phyloP scores from a whole-genome alignment of 2,888 invertebrate species.

The Pseudococcus viburni region DNA sequence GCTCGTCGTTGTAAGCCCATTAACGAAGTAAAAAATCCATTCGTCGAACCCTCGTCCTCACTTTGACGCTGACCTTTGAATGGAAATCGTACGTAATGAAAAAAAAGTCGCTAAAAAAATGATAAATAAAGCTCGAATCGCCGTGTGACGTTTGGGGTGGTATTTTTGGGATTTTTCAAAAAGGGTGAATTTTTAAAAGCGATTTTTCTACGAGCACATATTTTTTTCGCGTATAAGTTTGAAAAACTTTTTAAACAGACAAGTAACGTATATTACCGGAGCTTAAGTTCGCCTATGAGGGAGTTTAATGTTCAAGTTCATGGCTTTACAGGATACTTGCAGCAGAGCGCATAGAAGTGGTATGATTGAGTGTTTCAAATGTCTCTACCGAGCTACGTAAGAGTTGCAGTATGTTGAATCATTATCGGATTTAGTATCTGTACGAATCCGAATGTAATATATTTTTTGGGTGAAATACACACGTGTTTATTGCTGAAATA shows the following conservation, averaged over 20 bases:
- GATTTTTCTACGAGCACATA: constrained; percentile 10
- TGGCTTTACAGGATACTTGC: background rate
- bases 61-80: constrained; percentile 35
- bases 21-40: background rate
- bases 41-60: background rate
- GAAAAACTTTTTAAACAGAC: background rate
- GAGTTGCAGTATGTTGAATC: constrained; percentile 1
- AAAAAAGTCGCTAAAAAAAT: background rate
- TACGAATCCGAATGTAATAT: background rate
- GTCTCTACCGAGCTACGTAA: background rate
- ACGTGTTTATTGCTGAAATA: background rate
- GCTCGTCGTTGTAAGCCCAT: background rate
- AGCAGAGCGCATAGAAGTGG: background rate
- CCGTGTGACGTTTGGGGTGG: constrained; percentile 39
- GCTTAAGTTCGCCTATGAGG: background rate
- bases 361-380: constrained; percentile 19
- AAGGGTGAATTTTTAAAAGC: constrained; percentile 49
- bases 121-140: constrained; percentile 49
- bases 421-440: constrained; percentile 27
- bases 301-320: constrained; percentile 29
- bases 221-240: constrained; percentile 27
- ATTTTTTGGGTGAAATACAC: background rate
- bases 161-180: background rate
- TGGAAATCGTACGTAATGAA: constrained; percentile 5
- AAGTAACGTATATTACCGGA: constrained; percentile 2